phyloP scores from a whole-genome alignment of 2,113 vertebrate species.

The Sceloporus tristichus region DNA sequence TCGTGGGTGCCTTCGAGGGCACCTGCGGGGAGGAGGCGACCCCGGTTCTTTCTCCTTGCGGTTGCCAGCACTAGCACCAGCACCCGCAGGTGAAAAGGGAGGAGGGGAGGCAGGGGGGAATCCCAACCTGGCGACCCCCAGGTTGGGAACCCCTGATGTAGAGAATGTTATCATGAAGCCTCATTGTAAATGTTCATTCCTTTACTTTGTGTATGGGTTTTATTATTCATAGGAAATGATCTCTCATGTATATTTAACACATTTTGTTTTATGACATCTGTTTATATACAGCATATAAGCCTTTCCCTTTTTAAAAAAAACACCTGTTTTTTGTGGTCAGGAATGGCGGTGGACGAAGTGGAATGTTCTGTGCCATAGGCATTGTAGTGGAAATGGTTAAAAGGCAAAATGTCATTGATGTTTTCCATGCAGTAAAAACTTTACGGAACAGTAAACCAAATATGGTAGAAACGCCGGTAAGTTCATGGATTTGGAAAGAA shows the following conservation, averaged over 20 bases:
- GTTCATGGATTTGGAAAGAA: conserved; percentile 20
- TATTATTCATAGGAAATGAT: too few species aligned
- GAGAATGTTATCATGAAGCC: too few species aligned
- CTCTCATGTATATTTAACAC: neutral
- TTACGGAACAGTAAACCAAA: conserved; percentile 98
- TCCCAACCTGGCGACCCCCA: too few species aligned
- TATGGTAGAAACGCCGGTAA: conserved; percentile 98
- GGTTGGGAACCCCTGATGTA: too few species aligned
- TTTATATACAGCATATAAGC: neutral
- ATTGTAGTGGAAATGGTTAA: conserved; percentile 99
- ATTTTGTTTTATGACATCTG: neutral
- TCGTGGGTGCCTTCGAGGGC: too few species aligned
- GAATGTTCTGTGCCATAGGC: conserved; percentile 96
- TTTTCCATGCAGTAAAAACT: conserved; percentile 98
- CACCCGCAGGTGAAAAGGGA: too few species aligned
- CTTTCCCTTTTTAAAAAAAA: neutral
- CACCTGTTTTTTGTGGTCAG: conserved; percentile 70
- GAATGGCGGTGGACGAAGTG: conserved; percentile 95
- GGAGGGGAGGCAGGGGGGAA: too few species aligned
- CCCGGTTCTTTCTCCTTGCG: too few species aligned
- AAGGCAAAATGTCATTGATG: conserved; percentile 96
- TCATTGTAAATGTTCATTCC: neutral
- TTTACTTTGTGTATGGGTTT: neutral
- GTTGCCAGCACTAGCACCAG: too few species aligned
- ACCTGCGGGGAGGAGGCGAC: too few species aligned